These are phyloP conservation scores for Megaustenia siamemsis DNA, from an alignment of 2,888 invertebrate species.

Conservation along the genomic window DNA sequence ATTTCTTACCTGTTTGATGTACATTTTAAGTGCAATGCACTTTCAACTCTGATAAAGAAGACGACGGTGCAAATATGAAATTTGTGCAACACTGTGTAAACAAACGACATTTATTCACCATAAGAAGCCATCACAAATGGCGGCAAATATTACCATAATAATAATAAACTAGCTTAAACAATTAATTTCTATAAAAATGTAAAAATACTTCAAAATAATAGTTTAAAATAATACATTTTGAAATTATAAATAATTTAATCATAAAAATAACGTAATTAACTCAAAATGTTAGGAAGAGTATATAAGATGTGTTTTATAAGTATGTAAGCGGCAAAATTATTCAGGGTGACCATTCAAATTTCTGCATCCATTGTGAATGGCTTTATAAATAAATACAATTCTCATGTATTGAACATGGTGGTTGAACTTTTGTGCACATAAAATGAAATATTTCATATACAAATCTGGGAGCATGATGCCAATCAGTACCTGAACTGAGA, in stretches of 20 bases:
- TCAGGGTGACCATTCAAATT: background rate
- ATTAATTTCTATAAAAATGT: background rate
- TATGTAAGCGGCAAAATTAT: background rate
- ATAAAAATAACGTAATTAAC: background rate
- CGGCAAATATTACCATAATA: conserved; percentile 53
- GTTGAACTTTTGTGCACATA: no score
- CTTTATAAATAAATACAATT: no score
- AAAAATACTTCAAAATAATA: background rate
- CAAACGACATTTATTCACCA: conserved; percentile 20
- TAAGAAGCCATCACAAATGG: conserved; percentile 51
- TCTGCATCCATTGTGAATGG: no score
- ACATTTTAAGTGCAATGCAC: conserved; percentile 41
- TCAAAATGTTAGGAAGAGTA: background rate
- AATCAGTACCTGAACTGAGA: no score
- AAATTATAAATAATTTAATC: background rate
- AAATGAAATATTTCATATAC: no score
- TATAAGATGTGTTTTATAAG: background rate
- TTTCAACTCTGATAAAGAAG: background rate
- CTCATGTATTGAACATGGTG: no score
- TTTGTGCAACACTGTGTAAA: conserved; percentile 20
- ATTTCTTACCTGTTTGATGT: conserved; percentile 53
- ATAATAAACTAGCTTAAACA: conserved; percentile 37
- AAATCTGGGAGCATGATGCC: no score
- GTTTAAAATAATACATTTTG: background rate
- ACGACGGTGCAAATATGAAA: background rate